Base-by-base conservation (phyloP, 2,888 invertebrate species). In the Agonopterix arenella region DNA sequence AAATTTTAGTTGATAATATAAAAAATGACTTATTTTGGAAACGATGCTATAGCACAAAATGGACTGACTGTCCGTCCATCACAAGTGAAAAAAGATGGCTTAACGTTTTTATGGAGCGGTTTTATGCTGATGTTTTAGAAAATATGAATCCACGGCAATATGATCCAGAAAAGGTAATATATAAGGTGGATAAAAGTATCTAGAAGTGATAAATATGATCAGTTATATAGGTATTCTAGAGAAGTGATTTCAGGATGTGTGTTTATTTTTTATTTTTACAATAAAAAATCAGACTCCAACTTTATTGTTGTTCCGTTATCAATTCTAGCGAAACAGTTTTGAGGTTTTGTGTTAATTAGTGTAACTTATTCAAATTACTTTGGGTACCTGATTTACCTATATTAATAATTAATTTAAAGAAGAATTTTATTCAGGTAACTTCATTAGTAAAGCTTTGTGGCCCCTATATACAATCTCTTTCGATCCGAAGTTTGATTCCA, bases 1-100 rank as follows among this genome's bases (percentile, higher is more conserved):
- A 82, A 64, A 76, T 85, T 54, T 66, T 90, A 54, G 85, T 85
- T 0, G 84, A 86, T 51, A 84, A 85, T 58, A 84, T 90, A 36
- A 79, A 81, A 65, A 83, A 76, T 61, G 85, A 90, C 55, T 73
- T 84, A 54, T 89, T 89, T 67, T 90, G 90, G 90, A 84, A 81
- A 66, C 73, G 84, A 54, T 86, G 80, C 50, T 89, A 86, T 54
- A 64, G 66, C 41, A 70, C 80, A 0, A 80, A 74, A 57, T 89
- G 86, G 80, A 55, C 59, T 0, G 78, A 82, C 62, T 67, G 63
- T 40, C 76, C 84, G 1, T 52, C 70, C 44, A 52, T 73, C 41
- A 51, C 66, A 2, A 64, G 72, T 44, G 61, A 66, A 36, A 84
- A 80, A 59, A 76, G 70, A 53, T 89, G 85, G 88, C 79, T 89